Conservation (phyloP, 2,888 invertebrate species). For the Euclidia mi region DNA sequence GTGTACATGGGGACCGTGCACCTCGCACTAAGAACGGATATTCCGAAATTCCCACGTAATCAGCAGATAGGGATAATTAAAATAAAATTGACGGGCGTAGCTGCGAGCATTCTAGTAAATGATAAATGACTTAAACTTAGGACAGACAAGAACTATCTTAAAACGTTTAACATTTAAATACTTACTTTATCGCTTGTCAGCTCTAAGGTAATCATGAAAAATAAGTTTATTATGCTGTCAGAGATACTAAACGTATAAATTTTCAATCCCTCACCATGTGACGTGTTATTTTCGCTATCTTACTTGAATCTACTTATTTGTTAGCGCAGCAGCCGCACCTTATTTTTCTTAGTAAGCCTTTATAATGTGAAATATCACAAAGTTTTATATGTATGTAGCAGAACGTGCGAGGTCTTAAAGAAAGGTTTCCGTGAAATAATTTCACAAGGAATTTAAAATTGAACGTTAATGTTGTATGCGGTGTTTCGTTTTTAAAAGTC, state of each 20-base stretch:
- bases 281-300: conserved; percentile 69
- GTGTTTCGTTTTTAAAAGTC: no score
- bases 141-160: conserved; percentile 18
- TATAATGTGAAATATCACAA: conserved; percentile 1
- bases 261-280: conserved; percentile 64
- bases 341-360: conserved; percentile 18
- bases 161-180: conserved; percentile 41
- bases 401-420: no score
- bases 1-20: no score
- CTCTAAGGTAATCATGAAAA: conserved; percentile 50
- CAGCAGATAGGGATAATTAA: no score
- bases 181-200: conserved; percentile 41
- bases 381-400: background rate
- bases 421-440: background rate
- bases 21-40: no score
- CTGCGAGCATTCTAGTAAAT: no score
- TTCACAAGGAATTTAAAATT: conserved; percentile 5
- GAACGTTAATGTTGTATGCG: background rate
- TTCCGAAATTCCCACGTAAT: no score
- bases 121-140: no score
- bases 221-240: conserved; percentile 58
- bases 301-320: conserved; percentile 43
- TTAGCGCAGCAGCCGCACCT: conserved; percentile 9
- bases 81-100: no score
- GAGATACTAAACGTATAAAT: conserved; percentile 60